Evolutionary conservation across 2,113 vertebrate genomes (phyloP), one percentile per base, ranked within the genome.

Genomic region (Onychostruthus taczanowskii): DNA sequence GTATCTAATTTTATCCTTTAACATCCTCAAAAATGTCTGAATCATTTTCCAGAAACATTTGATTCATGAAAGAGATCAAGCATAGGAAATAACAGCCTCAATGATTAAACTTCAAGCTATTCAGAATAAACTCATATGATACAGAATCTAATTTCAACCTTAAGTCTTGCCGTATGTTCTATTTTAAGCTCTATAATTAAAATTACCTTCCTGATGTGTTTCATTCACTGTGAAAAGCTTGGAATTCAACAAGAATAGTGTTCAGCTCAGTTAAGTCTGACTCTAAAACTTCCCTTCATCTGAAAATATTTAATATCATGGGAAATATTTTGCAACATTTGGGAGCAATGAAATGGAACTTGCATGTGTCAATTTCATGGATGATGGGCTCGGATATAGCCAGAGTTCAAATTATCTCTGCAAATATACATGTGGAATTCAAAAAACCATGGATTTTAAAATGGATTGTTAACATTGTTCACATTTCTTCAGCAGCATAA

Each of bases 141-240:
- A 73, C 11, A 72, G 30, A 87, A 84, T 62, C 6, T 82, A 58
- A 50, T 84, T 72, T 87, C 24, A 84, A 64, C 6, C 20, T 22
- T 46, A 61, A 30, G 21, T 66, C 39, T 69, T 85, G 62, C 16
- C 0, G 0, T 44, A 79, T 13, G 17, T 16, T 87, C 28, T 84
- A 46, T 87, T 96, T 94, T 85, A 94, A 94, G 58, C 24, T 67
- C 28, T 73, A 18, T 56, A 91, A 90, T 77, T 74, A 92, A 90
- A 93, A 92, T 63, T 79, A 50, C 46, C 46, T 87, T 93, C 52
- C 43, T 74, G 24, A 47, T 13, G 8, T 50, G 26, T 72, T 95
- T 61, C 9, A 50, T 46, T 89, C 58, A 62, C 55, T 95, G 70
- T 27, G 27, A 55, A 80, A 63, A 84, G 19, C 53, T 59, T 56